Evolutionary conservation across 2,797 vertebrate genomes (phyloP).

Genomic region (Macrochelys suwanniensis): DNA sequence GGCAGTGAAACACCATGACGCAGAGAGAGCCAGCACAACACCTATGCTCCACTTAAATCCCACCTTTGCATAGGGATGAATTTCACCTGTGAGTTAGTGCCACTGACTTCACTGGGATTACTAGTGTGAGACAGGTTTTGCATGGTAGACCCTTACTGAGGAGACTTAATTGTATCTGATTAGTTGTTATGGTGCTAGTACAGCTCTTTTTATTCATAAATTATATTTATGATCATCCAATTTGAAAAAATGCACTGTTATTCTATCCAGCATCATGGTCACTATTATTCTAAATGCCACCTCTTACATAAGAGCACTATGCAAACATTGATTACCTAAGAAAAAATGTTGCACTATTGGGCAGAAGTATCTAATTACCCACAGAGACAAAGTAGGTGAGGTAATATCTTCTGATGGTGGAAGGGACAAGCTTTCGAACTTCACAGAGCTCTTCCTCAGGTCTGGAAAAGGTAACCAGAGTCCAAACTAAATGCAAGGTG

Average conservation of each 20-base stretch:
- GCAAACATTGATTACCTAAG: background rate
- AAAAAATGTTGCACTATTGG: background rate
- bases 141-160: background rate
- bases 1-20: background rate
- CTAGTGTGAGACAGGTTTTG: background rate
- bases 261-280: background rate
- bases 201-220: background rate
- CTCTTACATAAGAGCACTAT: background rate
- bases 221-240: background rate
- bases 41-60: background rate
- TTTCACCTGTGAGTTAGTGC: fast-evolving
- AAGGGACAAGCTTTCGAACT: no score
- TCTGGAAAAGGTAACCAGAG: no score
- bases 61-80: background rate
- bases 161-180: background rate
- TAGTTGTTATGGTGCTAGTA: background rate
- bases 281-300: background rate
- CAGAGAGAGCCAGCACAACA: background rate
- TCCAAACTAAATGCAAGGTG: no score
- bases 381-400: background rate
- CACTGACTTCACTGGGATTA: background rate
- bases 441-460: no score
- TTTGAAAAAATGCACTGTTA: background rate
- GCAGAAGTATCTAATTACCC: background rate
- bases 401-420: no score